Percentiles rank a stretch among this genome's conserved stretches.
phyloP scores from a whole-genome alignment of 53 echinoderm and acorn worm species.

The Actinopyga echinites region DNA sequence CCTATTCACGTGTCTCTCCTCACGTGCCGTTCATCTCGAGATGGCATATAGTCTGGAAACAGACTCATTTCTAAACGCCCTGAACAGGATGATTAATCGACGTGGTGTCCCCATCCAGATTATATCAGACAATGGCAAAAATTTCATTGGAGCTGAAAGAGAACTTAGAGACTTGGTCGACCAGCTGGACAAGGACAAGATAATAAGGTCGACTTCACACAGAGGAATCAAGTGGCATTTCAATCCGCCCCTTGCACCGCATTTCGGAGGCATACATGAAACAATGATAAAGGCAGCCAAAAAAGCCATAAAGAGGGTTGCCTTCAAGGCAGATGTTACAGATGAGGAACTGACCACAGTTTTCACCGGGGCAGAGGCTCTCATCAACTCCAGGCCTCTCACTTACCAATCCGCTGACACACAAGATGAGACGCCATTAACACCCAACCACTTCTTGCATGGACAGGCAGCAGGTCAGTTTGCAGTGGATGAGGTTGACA shows the following conservation, averaged over 20 bases:
- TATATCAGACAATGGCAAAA: slow-evolving; percentile 37
- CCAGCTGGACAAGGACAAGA: slow-evolving; percentile 19
- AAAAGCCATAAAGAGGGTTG: neutral
- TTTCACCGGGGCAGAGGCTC: slow-evolving; percentile 11
- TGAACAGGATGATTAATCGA: slow-evolving; percentile 32
- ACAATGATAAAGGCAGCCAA: slow-evolving; percentile 42
- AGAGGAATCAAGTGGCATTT: slow-evolving; percentile 28
- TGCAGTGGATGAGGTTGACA: no score
- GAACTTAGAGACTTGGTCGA: slow-evolving; percentile 33
- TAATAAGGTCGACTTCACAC: slow-evolving; percentile 21
- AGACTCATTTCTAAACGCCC: slow-evolving; percentile 16
- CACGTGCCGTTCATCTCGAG: neutral
- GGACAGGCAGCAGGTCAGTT: no score
- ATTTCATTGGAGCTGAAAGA: slow-evolving; percentile 27
- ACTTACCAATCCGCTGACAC: slow-evolving; percentile 26
- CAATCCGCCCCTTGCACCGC: slow-evolving; percentile 31
- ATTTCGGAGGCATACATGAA: slow-evolving; percentile 36
- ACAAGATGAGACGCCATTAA: slow-evolving; percentile 35
- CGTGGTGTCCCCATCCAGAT: slow-evolving; percentile 15
- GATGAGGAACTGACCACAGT: slow-evolving; percentile 9
- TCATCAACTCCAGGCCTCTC: slow-evolving; percentile 11
- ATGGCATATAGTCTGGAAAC: neutral
- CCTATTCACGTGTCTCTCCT: slow-evolving; percentile 15
- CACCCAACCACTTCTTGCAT: slow-evolving; percentile 20
- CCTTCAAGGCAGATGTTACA: slow-evolving; percentile 1